Base-by-base conservation (phyloP, 2,113 vertebrate species). In the Rhegmatorhina hoffmannsi region DNA sequence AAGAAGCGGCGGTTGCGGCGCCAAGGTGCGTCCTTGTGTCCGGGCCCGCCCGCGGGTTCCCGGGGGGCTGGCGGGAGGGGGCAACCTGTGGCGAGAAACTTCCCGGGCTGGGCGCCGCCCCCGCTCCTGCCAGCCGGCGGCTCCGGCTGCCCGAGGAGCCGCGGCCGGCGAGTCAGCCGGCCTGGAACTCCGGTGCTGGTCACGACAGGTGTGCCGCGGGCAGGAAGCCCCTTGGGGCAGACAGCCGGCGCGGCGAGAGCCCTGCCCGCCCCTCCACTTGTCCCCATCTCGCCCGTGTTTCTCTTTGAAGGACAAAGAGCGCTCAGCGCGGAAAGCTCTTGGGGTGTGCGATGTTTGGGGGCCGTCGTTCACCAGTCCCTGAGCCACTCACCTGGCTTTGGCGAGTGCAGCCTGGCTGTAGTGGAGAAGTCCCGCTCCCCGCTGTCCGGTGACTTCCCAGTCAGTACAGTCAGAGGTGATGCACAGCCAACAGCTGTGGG, bases 1-100 rank as follows among this genome's bases (percentile, higher is more conserved):
- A 99, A 98, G 98, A 99, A 99, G 97, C 98, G 99, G 94, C 98
- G 99, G 96, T 98, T 99, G 98, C 98, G 99, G 98, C 99, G 99
- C 98, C 99, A 99, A 99, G 99, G 99, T 99, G 98, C 94, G 97
- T 98, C 95, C 94, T 76, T 69, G 84, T 92, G 92, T 73, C 83
- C 62, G 74, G 55, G 36, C 53, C 64, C 75, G 55, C 63, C 70
- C 7, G 24, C 8, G 72, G 75, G 49, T 52, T n/a, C 63, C 26
- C 38, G 40, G 52, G 63, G 60, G 34, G n/a, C 18, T 63, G 83
- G 74, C 23, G 86, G 73, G 86, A 78, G 34, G 34, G 85, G 75
- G 8, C 83, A 70, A 92, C 92, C 95, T 86, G 94, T 88, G 83
- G 92, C 83, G 7, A 59, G 56, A 64, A 93, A 84, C 91, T 84